A percentile compares a stretch with the other conserved stretches of the same genome.
Conservation (phyloP, 92 coral and sea anemone genomes). For the Actinostola sp. region DNA sequence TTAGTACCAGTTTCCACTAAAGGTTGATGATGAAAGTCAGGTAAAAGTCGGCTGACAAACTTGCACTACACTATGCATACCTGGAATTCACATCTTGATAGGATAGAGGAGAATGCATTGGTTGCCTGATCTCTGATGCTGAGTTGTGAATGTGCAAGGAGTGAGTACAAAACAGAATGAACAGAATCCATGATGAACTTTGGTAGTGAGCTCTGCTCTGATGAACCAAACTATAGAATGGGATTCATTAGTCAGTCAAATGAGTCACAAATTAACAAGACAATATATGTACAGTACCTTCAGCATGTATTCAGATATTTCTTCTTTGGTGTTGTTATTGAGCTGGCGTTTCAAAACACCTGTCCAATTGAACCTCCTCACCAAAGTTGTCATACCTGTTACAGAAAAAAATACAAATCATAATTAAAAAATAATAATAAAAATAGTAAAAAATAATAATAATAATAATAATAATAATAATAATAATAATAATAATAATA, state of each 20-base stretch:
- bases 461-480: not conserved
- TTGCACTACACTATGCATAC: conserved; percentile 51
- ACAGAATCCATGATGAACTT: conserved; percentile 85
- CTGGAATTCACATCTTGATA: conserved; percentile 98
- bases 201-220: conserved; percentile 77
- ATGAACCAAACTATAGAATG: conserved; percentile 88
- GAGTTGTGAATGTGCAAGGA: conserved; percentile 91
- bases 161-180: conserved; percentile 84
- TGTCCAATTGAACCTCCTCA: conserved; percentile 84
- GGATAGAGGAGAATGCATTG: conserved; percentile 93
- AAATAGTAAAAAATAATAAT: not conserved
- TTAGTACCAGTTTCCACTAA: too few species aligned
- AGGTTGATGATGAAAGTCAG: too few species aligned
- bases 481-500: too few species aligned
- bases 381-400: conserved; percentile 91
- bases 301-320: conserved; percentile 73
- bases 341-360: conserved; percentile 50
- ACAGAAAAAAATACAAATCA: not conserved
- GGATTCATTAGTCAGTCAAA: too few species aligned
- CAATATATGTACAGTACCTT: too few species aligned
- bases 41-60: too few species aligned
- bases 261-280: too few species aligned
- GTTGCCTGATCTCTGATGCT: conserved; percentile 98
- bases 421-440: not conserved
- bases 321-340: conserved; percentile 42